Base-by-base conservation (phyloP, 2,113 vertebrate genomes). In the Hemibagrus wyckioides region DNA sequence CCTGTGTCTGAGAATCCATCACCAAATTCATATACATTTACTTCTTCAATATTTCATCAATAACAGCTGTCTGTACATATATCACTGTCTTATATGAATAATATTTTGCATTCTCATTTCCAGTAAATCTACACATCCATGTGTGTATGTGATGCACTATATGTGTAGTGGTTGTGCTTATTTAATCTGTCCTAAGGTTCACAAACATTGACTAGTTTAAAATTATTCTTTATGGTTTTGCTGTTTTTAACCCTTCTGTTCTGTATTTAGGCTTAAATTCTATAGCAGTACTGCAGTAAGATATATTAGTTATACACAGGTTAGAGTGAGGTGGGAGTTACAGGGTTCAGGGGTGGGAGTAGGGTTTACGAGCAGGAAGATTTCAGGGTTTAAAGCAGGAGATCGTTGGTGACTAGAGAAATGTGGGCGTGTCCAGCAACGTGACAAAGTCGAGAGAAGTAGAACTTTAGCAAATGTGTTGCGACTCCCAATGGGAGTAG, bases 221-320 rank as follows among this genome's bases (percentile, higher is more conserved):
- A 63, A 83, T 85, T 61, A 48, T 87, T 82, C 87, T 88, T 80
- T 89, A 83, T 88, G 75, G 41, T 87, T 87, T 88, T 89, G 33
- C 84, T 61, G 54, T 83, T 90, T 77, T 87, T 39, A 87, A 80
- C 80, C 86, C 56, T 81, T 71, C 80, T 87, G 63, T 59, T 71
- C 39, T 80, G 79, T 69, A n/a, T 15, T 67, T 82, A 56, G 23
- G 61, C 19, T 80, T 54, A 52, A 19, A 30, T 25, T 36, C 23
- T 4, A 59, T 39, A 57, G 33, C 57, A 44, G 28, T 33, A 15
- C 0, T 7, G 57, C 10, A 2, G 14, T 65, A 44, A 30, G 59
- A 21, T 56, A 30, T 4, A 56, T n/a, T 52, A 36, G 13, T 19
- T 48, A 48, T 48, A 48, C 3, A 36, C 0, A 21, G 48, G 11